Evolutionary conservation across 2,797 vertebrate genomes (phyloP).

Genomic region (Cyprinodon diabolis): DNA sequence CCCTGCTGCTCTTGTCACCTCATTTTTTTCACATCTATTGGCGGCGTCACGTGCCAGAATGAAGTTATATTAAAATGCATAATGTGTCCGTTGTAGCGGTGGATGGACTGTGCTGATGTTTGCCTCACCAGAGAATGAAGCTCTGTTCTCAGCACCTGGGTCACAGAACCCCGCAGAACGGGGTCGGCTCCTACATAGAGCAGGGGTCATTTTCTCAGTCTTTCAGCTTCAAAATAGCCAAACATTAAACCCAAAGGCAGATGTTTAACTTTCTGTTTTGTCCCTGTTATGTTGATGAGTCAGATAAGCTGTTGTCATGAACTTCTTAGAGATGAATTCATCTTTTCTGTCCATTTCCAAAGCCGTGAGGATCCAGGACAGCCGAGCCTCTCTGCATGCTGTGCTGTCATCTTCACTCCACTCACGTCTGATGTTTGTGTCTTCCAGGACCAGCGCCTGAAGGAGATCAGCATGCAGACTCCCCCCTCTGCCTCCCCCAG

Average conservation of each 20-base stretch:
- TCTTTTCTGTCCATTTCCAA: not conserved
- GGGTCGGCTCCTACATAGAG: not conserved
- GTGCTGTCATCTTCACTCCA: not conserved
- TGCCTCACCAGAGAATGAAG: slow-evolving; percentile 2
- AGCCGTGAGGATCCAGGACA: not conserved
- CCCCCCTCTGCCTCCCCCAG: slow-evolving; percentile 87
- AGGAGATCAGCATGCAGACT: slow-evolving; percentile 84
- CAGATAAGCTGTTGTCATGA: not conserved
- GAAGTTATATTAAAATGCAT: not conserved
- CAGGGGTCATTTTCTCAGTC: not conserved
- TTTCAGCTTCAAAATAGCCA: slow-evolving; percentile 6
- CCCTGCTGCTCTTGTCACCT: slow-evolving; percentile 1
- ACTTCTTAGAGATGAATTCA: not conserved
- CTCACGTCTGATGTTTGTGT: slow-evolving; percentile 19
- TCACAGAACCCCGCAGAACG: not conserved
- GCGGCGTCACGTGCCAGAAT: not conserved
- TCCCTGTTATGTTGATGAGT: not conserved
- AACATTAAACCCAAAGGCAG: not conserved
- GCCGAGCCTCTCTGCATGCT: slow-evolving; percentile 13
- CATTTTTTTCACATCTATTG: not conserved
- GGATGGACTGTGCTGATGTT: slow-evolving; percentile 27
- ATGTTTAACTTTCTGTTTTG: not conserved
- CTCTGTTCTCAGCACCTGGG: slow-evolving; percentile 27
- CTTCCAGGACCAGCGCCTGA: slow-evolving; percentile 88
- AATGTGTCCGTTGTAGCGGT: not conserved